These are phyloP conservation scores for Nineta flava DNA, from an alignment of 2,888 invertebrate species.

Conservation along the genomic window DNA sequence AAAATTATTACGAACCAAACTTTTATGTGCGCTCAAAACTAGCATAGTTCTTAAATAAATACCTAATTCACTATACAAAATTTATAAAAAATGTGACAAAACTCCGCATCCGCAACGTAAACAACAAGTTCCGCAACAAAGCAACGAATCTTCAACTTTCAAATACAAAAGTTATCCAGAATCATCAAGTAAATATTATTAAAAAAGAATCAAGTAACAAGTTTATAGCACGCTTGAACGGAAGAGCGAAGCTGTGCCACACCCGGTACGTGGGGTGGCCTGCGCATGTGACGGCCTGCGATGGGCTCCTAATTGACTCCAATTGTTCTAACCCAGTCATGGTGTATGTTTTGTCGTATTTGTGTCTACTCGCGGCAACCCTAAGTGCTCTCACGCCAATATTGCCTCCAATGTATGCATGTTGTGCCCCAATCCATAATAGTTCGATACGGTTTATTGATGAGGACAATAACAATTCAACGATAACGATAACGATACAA, in stretches of 20 bases:
- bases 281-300: conserved; percentile 7
- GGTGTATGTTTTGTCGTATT: conserved; percentile 28
- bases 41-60: neutral
- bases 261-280: neutral
- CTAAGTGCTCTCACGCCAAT: conserved; percentile 26
- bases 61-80: neutral
- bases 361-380: conserved; percentile 28
- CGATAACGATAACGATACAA: neutral
- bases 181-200: too few relatives aligned
- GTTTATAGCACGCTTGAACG: too few relatives aligned
- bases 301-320: conserved; percentile 12
- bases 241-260: too few relatives aligned
- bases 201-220: too few relatives aligned
- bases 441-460: neutral
- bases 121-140: too few relatives aligned
- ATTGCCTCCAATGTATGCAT: conserved; percentile 19
- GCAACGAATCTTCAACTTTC: too few relatives aligned
- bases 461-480: neutral
- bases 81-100: too few relatives aligned
- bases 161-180: too few relatives aligned
- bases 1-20: too few relatives aligned
- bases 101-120: too few relatives aligned
- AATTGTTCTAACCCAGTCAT: conserved; percentile 23
- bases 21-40: too few relatives aligned
- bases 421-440: neutral